Evolutionary conservation across 1,140 invertebrate species (phyloP), one percentile per base, ranked within the genome.

Genomic region (Panagrolaimus sp.): DNA sequence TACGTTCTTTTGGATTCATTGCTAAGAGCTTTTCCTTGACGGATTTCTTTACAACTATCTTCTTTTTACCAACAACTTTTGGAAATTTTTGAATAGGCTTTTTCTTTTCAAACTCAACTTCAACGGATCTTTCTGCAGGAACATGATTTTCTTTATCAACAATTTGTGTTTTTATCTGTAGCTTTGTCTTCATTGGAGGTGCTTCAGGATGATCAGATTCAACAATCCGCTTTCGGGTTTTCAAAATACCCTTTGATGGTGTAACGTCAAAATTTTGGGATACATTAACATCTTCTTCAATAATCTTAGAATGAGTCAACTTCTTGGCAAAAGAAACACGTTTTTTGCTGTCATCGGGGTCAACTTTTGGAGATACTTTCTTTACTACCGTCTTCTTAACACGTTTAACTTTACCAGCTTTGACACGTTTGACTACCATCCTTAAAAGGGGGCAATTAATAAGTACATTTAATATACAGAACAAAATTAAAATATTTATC

Each of bases 1-100:
- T 66, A 10, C 78, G 47, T 28, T 77, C 75, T 43, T 79, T 76
- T 26, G 71, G 70, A 24, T 26, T 47, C 76, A 78, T 73, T 0
- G 26, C 28, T 48, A 70, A 43, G 10, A 78, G 48, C 46, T 69
- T 74, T 32, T 78, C 76, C 47, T 77, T 79, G 8, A 76, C 70
- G 1, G 73, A 76, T 26, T 75, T 73, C n/a, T 67, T 78, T 12
- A 76, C 67, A 14, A 32, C 69, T 15, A 75, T 14, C 45, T 71
- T 69, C 68, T 15, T 74, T 21, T 66, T 65, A n/a, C 17, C 47
- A 15, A 10, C 45, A 14, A 21, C 3, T 28, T 58, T 58, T 21
- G 52, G 28, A 21, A 58, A 10, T n/a, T 58, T 58, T 28, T 58
- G 52, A 12, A 12, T 21, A 14, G 10, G 52, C 17, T 26, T n/a